Base-by-base conservation (phyloP, 2,888 invertebrate species). In the Ramazzottius varieornatus region DNA sequence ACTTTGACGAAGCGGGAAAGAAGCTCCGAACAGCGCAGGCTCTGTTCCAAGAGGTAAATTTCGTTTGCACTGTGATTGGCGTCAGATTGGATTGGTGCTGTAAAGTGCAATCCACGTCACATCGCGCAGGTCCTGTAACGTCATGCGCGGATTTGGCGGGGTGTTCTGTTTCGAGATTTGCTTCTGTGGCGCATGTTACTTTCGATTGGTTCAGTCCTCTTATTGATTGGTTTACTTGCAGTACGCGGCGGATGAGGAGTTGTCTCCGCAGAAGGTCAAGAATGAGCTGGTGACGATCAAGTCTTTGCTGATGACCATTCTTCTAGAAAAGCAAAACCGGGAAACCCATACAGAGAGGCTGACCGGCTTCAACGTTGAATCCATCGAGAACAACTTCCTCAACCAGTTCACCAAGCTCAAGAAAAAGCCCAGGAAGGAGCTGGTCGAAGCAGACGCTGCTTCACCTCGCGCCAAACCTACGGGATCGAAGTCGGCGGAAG, bases 21-120 rank as follows among this genome's bases (percentile, higher is more conserved):
- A 85, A 86, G 71, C 77, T 98, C 63, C 83, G 84, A 70, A 79
- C 82, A 66, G 87, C 92, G 8, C 92, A 93, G 29, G 54, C 29
- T 8, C 29, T 54, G 4, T 54, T 54, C 54, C 54, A 40, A 20
- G 40, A 74, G 75, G 78, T 78, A 69, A n/a, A n/a, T n/a, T n/a
- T n/a, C 63, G 68, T 64, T 64, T 65, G 16, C n/a, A n/a, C n/a
- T 46, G 16, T 46, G 16, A 46, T 46, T 16, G 16, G 46, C 46
- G n/a, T 46, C 16, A 20, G 46, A 20, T 20, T n/a, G 16, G n/a
- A 20, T 16, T 46, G n/a, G n/a, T n/a, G n/a, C n/a, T n/a, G n/a
- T n/a, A n/a, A n/a, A n/a, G n/a, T n/a, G n/a, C n/a, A n/a, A n/a
- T n/a, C n/a, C n/a, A n/a, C n/a, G n/a, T n/a, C n/a, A n/a, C n/a